Percentiles rank a stretch among this genome's conserved stretches.
Conservation (phyloP, 2,888 invertebrate genomes). For the Acleris sparsana region DNA sequence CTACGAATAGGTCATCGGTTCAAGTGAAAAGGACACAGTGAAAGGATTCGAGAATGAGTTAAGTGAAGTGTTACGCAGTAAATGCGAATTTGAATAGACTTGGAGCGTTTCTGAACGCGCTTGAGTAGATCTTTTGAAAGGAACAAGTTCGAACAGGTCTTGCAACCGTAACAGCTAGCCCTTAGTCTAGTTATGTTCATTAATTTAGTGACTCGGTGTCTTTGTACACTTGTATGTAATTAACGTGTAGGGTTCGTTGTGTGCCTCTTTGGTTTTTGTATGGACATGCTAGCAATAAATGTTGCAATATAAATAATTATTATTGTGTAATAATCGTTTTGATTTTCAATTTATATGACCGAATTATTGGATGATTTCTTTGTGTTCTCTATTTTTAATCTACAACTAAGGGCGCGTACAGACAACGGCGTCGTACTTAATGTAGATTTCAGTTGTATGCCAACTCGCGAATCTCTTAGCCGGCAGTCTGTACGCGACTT, state of each 20-base stretch:
- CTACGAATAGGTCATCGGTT: slow-evolving; percentile 13
- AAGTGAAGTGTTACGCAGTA: slow-evolving; percentile 10
- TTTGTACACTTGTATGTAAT: slow-evolving; percentile 53
- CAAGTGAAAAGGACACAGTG: slow-evolving; percentile 29
- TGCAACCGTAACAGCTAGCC: slow-evolving; percentile 1
- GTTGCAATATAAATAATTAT: slow-evolving; percentile 66
- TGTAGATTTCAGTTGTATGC: slow-evolving; percentile 41
- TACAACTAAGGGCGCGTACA: slow-evolving; percentile 49
- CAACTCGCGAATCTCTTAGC: slow-evolving; percentile 49
- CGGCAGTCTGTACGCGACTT: slow-evolving; percentile 49
- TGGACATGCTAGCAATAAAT: slow-evolving; percentile 65
- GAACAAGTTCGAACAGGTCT: slow-evolving; percentile 3
- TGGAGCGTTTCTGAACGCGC: slow-evolving; percentile 15
- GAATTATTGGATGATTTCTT: slow-evolving; percentile 51
- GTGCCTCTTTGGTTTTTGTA: slow-evolving; percentile 64
- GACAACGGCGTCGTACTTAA: slow-evolving; percentile 55
- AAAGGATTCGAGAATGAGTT: slow-evolving; percentile 15
- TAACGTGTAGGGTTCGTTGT: slow-evolving; percentile 56
- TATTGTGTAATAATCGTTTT: slow-evolving; percentile 41
- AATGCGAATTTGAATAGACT: slow-evolving; percentile 14
- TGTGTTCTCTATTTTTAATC: slow-evolving; percentile 56
- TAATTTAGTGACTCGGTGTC: slow-evolving; percentile 66
- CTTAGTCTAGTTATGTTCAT: slow-evolving; percentile 50
- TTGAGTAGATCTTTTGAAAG: not conserved
- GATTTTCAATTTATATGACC: slow-evolving; percentile 51